Percentiles rank a stretch among this genome's conserved stretches.
phyloP scores from a whole-genome alignment of 2,113 vertebrate genomes.

The Amblyornis subalaris region DNA sequence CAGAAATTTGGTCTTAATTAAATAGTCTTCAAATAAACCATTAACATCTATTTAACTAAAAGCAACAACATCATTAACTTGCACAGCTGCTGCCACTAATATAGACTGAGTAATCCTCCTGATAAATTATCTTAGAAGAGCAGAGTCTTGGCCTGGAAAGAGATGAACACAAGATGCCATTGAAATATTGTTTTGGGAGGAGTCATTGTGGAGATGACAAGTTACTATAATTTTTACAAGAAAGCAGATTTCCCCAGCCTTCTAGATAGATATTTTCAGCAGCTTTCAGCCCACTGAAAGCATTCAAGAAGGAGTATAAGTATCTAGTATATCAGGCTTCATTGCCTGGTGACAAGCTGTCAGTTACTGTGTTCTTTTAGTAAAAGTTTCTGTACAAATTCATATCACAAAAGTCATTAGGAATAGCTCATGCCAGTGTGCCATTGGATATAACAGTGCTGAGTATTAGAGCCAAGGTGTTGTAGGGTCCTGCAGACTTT shows the following conservation, averaged over 20 bases:
- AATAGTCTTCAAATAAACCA: conserved; percentile 1
- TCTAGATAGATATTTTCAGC: neutral
- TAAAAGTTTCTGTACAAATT: neutral
- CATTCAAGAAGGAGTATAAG: neutral
- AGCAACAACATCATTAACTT: neutral
- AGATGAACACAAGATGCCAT: neutral
- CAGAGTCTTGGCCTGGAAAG: neutral
- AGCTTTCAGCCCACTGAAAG: neutral
- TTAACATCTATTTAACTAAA: conserved; percentile 24
- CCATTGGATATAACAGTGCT: neutral
- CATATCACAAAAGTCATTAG: neutral
- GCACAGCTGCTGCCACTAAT: neutral
- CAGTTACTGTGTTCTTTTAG: neutral
- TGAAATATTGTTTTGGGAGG: neutral
- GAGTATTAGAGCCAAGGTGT: neutral
- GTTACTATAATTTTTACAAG: neutral
- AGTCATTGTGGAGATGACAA: neutral
- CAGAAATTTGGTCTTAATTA: conserved; percentile 22
- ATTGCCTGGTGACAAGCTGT: neutral
- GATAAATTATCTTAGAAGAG: neutral
- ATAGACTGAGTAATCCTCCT: neutral
- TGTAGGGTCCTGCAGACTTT: neutral
- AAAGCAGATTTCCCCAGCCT: neutral
- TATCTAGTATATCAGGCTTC: neutral
- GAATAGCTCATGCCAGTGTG: neutral